Evolutionary conservation across 2,888 invertebrate species (phyloP).

Genomic region (Hypselothyrea guttata): DNA sequence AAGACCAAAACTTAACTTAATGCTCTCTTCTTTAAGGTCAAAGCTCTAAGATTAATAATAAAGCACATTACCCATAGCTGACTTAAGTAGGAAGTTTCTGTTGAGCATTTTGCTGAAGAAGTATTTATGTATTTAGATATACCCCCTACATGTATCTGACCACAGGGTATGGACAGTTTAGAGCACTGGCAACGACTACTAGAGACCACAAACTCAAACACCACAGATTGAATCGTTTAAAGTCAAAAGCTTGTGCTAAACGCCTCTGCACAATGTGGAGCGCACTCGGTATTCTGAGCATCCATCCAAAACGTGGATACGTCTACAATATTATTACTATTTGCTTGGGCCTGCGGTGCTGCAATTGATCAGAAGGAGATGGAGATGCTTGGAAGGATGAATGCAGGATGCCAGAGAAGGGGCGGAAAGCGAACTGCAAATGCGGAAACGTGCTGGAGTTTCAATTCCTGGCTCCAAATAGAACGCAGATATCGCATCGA

Average conservation of each 20-base stretch:
- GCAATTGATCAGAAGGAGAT: constrained; percentile 56
- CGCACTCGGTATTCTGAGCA: constrained; percentile 16
- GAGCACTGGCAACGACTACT: constrained; percentile 6
- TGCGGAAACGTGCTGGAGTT: constrained; percentile 72
- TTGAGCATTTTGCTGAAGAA: too few relatives aligned
- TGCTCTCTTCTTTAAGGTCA: too few relatives aligned
- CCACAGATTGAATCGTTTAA: constrained; percentile 71
- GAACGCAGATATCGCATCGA: constrained; percentile 41
- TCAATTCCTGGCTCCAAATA: constrained; percentile 53
- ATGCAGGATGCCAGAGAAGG: neutral
- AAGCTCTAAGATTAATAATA: too few relatives aligned
- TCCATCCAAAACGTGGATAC: constrained; percentile 32
- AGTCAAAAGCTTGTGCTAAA: constrained; percentile 42
- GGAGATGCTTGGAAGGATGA: neutral
- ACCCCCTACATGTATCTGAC: too few relatives aligned
- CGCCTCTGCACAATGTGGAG: constrained; percentile 46
- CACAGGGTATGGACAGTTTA: constrained; percentile 20
- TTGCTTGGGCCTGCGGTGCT: constrained; percentile 59
- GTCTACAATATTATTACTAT: constrained; percentile 58
- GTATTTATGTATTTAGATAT: too few relatives aligned
- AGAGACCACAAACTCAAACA: neutral
- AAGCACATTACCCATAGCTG: too few relatives aligned
- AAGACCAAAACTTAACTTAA: too few relatives aligned
- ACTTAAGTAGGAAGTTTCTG: too few relatives aligned
- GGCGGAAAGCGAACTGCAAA: constrained; percentile 39